Evolutionary conservation across 2,888 invertebrate genomes (phyloP), one percentile per base, ranked within the genome.

Genomic region (Drosophila cognata): DNA sequence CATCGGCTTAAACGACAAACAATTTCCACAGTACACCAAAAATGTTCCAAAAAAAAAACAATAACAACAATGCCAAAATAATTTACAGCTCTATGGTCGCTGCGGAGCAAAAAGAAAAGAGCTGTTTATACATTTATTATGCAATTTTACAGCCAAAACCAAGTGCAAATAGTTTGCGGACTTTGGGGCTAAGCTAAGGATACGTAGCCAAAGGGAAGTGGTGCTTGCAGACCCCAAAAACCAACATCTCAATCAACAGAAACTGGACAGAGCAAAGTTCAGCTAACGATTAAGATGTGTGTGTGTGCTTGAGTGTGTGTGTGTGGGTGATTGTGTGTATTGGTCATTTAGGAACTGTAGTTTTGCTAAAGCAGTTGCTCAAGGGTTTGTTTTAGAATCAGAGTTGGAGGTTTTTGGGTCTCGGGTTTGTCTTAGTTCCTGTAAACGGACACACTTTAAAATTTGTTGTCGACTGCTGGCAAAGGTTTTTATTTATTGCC

Each of bases 401-500:
- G 21, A 43, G 57, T 16, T 18, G 41, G 28, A 36, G 28, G 28
- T 38, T 16, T 38, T 38, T 56, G 56, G 55, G 36, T 55, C 36
- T 36, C 4, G 38, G 38, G 57, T 25, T 73, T 56, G 63, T 43
- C 63, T 71, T 75, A 82, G 80, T 74, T 74, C 74, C 84, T 76
- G 35, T 48, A 59, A 64, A 61, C 66, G 72, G 65, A 76, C 72
- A 81, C 77, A 82, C 73, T 84, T 84, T 84, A 80, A 84, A 84
- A 86, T 84, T 84, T 84, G 84, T 71, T 81, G 73, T 72, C 56
- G 70, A 67, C 66, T 71, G 65, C 38, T 65, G 80, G 75, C 72
- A 71, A 84, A 84, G 82, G 84, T 87, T 84, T 84, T 84, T 87
- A 84, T 84, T 84, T 84, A 84, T 84, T 87, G 82, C 84, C 84